Evolutionary conservation across 2,888 invertebrate species (phyloP), one percentile per base, ranked within the genome.

Genomic region (Hirtodrosophila histrioides): DNA sequence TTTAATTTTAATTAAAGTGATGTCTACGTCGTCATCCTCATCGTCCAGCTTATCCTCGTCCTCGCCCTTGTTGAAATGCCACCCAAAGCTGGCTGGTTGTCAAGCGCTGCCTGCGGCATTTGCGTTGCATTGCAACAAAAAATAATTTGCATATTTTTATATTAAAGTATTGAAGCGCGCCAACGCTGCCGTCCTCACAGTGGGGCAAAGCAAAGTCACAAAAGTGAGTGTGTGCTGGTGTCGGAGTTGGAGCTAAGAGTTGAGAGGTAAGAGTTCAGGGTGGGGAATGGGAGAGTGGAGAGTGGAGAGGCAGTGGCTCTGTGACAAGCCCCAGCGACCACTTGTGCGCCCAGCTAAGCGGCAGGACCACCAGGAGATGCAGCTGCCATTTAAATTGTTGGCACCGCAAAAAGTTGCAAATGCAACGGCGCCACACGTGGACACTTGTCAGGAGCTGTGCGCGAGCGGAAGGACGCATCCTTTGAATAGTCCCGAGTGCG

Each of bases 1-100:
- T 83, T 83, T 83, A 75, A 82, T 78, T 78, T 84, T 83, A 76
- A 84, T 80, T 82, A 81, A 84, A 72, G 76, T 57, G 69, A 60
- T 55, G 44, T 66, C 63, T 45, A 35, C 66, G 58, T 54, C 53
- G 31, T 10, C 56, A 37, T 33, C 35, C 17, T 40, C 46, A 31
- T 39, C 58, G 29, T 37, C 41, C 17, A 44, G 4, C 44, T 17
- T 6, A 8, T n/a, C 23, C 12, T 23, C 35, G 24, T 23, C 17
- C 12, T 11, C 11, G 29, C 36, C 7, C 39, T 37, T 40, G 35
- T 17, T 24, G 37, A 44, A 44, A 53, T 46, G 35, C 33, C 46
- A 37, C 40, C 55, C 35, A 54, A 50, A 39, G 43, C 24, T 49
- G 35, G 31, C 23, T 48, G 55, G 24, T 36, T 51, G 43, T 43